Percentiles rank a stretch among this genome's conserved stretches.
phyloP scores from a whole-genome alignment of 2,797 vertebrate species.

The Falco novaeseelandiae region DNA sequence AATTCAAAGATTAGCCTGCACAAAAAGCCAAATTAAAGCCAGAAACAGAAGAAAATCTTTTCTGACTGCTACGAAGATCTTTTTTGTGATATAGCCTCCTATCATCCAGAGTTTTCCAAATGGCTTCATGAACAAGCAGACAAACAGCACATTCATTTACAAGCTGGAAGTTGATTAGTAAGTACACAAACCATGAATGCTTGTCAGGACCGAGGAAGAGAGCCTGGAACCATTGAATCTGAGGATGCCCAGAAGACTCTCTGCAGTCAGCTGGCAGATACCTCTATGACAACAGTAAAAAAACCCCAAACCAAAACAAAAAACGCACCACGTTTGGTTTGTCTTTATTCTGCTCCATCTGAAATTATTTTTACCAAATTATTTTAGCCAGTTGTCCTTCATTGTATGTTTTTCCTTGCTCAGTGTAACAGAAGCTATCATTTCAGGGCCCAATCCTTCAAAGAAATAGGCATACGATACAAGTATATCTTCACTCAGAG shows the following conservation, averaged over 20 bases:
- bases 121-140: neutral
- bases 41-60: slow-evolving; percentile 34
- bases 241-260: neutral
- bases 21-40: slow-evolving; percentile 41
- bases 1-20: slow-evolving; percentile 13
- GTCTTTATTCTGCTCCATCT: slow-evolving; percentile 19
- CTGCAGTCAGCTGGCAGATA: slow-evolving; percentile 34
- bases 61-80: neutral
- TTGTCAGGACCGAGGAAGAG: neutral
- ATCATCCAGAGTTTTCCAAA: neutral
- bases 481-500: neutral
- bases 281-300: slow-evolving; percentile 30
- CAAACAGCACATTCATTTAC: slow-evolving; percentile 3
- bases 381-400: neutral
- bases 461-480: neutral
- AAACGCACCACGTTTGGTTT: neutral
- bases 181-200: slow-evolving; percentile 10
- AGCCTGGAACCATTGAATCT: neutral
- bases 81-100: slow-evolving; percentile 1
- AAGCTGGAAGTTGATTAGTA: slow-evolving; percentile 13
- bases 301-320: neutral
- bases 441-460: neutral
- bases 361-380: slow-evolving; percentile 33
- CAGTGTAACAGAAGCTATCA: neutral
- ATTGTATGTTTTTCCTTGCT: neutral